These are phyloP conservation scores for Notocelia uddmanniana DNA, from an alignment of 2,888 invertebrate genomes.

Conservation along the genomic window DNA sequence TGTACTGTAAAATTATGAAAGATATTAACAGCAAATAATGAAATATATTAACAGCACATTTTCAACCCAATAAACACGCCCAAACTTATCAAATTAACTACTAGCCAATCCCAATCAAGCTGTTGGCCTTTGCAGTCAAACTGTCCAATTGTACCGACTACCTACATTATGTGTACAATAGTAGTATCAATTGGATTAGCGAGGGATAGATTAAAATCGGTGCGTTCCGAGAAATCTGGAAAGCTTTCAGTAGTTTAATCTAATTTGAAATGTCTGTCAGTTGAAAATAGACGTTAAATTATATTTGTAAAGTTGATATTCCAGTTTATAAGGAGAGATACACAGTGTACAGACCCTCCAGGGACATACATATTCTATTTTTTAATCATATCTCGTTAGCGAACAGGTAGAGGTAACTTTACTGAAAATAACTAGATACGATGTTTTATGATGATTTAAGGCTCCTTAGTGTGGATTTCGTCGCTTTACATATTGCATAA, in stretches of 20 bases:
- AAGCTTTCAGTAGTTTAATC: not conserved
- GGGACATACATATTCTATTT: no score
- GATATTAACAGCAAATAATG: not conserved
- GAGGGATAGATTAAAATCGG: not conserved
- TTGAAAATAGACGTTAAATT: no score
- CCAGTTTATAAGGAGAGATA: no score
- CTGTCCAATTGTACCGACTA: constrained; percentile 22
- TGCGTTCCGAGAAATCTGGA: not conserved
- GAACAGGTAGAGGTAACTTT: no score
- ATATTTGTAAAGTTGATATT: no score
- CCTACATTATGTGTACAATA: constrained; percentile 23
- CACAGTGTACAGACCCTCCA: no score
- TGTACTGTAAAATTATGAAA: no score
- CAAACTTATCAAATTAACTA: constrained; percentile 23
- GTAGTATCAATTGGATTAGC: constrained; percentile 19
- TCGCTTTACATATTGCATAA: not conserved
- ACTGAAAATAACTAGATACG: no score
- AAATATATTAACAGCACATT: not conserved
- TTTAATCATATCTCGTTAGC: no score
- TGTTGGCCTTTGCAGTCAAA: constrained; percentile 7
- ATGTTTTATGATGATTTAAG: no score
- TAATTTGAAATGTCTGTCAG: not conserved
- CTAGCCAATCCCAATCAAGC: constrained; percentile 20
- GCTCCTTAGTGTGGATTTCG: no score
- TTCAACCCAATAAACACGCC: constrained; percentile 3